Evolutionary conservation across 2,113 vertebrate genomes (phyloP).

Genomic region (Nibea coibor): DNA sequence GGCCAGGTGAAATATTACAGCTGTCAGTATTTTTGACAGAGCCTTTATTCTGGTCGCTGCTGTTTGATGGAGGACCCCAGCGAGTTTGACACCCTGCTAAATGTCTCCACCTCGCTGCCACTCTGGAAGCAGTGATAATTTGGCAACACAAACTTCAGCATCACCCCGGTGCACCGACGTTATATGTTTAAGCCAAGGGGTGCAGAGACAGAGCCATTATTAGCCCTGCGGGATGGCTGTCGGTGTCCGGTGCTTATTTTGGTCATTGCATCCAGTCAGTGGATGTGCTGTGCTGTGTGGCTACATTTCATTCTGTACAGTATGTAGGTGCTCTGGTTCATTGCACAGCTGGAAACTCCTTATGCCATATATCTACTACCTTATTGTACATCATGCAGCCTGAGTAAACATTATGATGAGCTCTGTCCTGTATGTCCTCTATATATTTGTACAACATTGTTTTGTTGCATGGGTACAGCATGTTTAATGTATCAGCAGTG

Average conservation of each 20-base stretch:
- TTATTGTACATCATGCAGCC: slow-evolving; percentile 9
- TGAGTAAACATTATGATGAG: slow-evolving; percentile 14
- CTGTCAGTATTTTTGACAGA: slow-evolving; percentile 75
- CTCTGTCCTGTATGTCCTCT: not conserved
- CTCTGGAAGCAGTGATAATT: slow-evolving; percentile 68
- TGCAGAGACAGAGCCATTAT: slow-evolving; percentile 28
- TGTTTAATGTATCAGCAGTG: not conserved
- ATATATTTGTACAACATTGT: not conserved
- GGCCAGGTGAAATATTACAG: slow-evolving; percentile 74
- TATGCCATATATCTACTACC: not conserved
- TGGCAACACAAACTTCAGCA: slow-evolving; percentile 37
- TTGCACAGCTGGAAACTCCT: slow-evolving; percentile 13
- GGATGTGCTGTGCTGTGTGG: slow-evolving; percentile 5
- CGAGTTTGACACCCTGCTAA: slow-evolving; percentile 75
- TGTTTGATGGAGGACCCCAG: slow-evolving; percentile 75
- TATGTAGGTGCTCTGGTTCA: slow-evolving; percentile 10
- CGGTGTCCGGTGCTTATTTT: slow-evolving; percentile 17
- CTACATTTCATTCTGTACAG: slow-evolving; percentile 33
- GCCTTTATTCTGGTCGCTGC: slow-evolving; percentile 71
- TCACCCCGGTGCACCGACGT: slow-evolving; percentile 27
- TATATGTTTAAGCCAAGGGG: slow-evolving; percentile 48
- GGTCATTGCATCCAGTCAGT: slow-evolving; percentile 23
- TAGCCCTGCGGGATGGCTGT: slow-evolving; percentile 30
- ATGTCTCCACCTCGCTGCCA: slow-evolving; percentile 66
- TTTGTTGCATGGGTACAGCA: not conserved